Conservation (phyloP, 2,113 vertebrate species). For the Microcebus lehilahytsara region DNA sequence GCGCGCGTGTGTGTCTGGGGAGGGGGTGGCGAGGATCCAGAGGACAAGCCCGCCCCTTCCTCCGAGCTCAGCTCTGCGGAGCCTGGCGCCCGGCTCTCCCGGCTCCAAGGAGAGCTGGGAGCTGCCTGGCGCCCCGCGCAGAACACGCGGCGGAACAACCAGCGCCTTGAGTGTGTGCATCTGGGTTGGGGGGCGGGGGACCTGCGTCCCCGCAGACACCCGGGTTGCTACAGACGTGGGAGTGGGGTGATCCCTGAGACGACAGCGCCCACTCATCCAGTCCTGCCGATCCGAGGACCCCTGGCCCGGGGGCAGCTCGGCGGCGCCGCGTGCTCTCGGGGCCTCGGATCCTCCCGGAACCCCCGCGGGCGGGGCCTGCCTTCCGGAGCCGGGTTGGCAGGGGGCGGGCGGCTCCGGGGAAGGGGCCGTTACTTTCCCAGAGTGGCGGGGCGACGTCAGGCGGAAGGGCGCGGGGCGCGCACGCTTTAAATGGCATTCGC, state of each 20-base stretch:
- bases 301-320: neutral
- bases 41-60: neutral
- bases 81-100: neutral
- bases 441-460: constrained; percentile 74
- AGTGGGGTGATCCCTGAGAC: neutral
- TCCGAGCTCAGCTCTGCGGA: neutral
- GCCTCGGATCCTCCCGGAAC: neutral
- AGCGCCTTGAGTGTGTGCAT: neutral
- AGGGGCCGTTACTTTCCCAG: constrained; percentile 63
- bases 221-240: neutral
- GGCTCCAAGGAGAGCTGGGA: neutral
- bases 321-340: neutral
- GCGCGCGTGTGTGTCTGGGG: neutral
- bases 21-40: neutral
- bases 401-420: constrained; percentile 25
- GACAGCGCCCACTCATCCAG: too few relatives aligned
- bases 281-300: too few relatives aligned
- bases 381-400: constrained; percentile 21
- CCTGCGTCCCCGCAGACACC: neutral
- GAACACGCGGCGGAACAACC: neutral
- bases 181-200: neutral
- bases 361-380: constrained; percentile 41
- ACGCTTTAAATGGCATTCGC: constrained; percentile 80
- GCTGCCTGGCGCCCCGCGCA: neutral
- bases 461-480: constrained; percentile 76